Evolutionary conservation across 2,888 invertebrate genomes (phyloP).

Genomic region (Mythimna loreyi): DNA sequence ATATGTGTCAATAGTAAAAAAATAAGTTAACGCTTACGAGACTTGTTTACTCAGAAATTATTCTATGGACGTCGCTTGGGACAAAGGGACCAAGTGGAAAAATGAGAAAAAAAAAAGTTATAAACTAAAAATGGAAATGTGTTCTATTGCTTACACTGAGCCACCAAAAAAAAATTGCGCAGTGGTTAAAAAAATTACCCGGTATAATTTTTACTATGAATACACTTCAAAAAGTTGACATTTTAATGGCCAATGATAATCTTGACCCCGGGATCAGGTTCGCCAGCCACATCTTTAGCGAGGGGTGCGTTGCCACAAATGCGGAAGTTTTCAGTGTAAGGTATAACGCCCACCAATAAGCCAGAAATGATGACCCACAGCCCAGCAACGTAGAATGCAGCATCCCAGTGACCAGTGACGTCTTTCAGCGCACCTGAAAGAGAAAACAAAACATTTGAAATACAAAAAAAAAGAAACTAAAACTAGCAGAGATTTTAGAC

Average conservation of each 20-base stretch:
- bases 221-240: neutral
- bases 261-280: slow-evolving; percentile 85
- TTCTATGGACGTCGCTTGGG: too few relatives aligned
- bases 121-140: too few relatives aligned
- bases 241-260: slow-evolving; percentile 86
- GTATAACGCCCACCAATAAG: slow-evolving; percentile 92
- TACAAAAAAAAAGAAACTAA: neutral
- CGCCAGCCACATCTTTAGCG: slow-evolving; percentile 84
- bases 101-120: too few relatives aligned
- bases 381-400: slow-evolving; percentile 95
- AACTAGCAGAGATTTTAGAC: neutral
- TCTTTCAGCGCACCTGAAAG: slow-evolving; percentile 89
- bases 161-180: too few relatives aligned
- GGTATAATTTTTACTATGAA: neutral
- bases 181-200: too few relatives aligned
- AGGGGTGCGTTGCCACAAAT: slow-evolving; percentile 89
- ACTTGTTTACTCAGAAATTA: too few relatives aligned
- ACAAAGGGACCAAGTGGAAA: too few relatives aligned
- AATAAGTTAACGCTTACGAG: too few relatives aligned
- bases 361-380: slow-evolving; percentile 96
- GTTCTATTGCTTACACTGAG: too few relatives aligned
- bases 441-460: neutral
- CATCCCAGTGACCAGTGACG: slow-evolving; percentile 93
- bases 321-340: slow-evolving; percentile 92
- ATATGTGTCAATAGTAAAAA: too few relatives aligned